Percentiles rank a stretch among this genome's conserved stretches.
Conservation (phyloP, 2,888 invertebrate species). For the Therioaphis trifolii region DNA sequence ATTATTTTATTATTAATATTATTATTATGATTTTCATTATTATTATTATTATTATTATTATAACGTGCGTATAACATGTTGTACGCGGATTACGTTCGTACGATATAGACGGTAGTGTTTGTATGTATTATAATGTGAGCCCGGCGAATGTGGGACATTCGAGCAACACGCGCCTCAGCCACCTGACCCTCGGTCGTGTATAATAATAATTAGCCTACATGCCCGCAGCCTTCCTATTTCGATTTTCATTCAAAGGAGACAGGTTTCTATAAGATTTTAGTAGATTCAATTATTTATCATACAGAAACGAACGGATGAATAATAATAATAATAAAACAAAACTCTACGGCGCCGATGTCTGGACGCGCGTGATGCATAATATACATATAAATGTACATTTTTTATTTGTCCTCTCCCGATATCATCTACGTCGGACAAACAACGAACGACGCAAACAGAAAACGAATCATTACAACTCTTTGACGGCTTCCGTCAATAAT, state of each 20-base stretch:
- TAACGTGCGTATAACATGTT: too few species aligned
- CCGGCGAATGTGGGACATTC: conserved; percentile 49
- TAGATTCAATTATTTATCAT: not conserved
- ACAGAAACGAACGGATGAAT: not conserved
- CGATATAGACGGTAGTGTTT: not conserved
- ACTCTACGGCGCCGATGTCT: not conserved
- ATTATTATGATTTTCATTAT: too few species aligned
- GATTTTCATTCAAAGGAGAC: conserved; percentile 47
- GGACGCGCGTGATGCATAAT: not conserved
- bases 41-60: too few species aligned
- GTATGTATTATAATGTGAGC: not conserved
- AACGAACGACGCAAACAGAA: not conserved
- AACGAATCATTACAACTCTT: conserved; percentile 2
- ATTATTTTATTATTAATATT: too few species aligned
- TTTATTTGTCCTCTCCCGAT: too few species aligned
- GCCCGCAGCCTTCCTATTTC: conserved; percentile 53
- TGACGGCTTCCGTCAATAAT: not conserved
- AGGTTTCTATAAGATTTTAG: conserved; percentile 13
- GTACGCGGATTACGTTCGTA: too few species aligned
- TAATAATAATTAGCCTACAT: conserved; percentile 42
- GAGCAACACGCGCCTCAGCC: not conserved
- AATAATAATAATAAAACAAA: too few species aligned
- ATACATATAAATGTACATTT: too few species aligned
- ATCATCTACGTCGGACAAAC: too few species aligned
- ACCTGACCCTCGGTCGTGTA: conserved; percentile 33